Conservation (phyloP, 2,888 invertebrate genomes). For the Drepanosiphum platanoidis region DNA sequence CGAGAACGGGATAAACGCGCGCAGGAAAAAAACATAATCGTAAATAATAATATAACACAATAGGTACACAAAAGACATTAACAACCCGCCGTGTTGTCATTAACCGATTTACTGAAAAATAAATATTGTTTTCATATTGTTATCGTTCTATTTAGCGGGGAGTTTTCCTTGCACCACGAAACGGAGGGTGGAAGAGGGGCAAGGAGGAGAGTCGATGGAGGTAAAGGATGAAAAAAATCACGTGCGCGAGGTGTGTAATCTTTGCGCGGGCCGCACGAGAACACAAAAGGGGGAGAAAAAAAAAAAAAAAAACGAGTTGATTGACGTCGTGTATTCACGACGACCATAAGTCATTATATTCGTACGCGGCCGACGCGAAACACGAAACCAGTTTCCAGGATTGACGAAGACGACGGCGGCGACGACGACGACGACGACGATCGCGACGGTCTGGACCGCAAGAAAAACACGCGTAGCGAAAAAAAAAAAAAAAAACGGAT, state of each 20-base stretch:
- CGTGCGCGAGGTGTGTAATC: slow-evolving; percentile 17
- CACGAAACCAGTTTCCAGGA: slow-evolving; percentile 10
- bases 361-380: no score
- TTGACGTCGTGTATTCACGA: slow-evolving; percentile 32
- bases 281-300: no score
- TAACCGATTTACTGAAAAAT: no score
- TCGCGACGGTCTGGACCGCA: not conserved
- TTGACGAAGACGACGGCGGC: not conserved
- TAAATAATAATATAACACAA: no score
- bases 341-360: slow-evolving; percentile 27
- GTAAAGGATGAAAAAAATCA: not conserved
- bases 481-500: slow-evolving; percentile 29
- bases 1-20: no score
- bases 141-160: not conserved
- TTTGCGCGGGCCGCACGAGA: no score
- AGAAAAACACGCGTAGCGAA: not conserved
- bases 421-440: no score
- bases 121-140: no score
- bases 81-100: no score
- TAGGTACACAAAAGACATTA: no score
- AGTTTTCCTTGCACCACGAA: not conserved
- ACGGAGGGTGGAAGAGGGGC: no score
- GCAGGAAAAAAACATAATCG: no score
- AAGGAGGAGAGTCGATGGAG: not conserved
- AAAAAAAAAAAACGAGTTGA: slow-evolving; percentile 5